Base-by-base conservation (phyloP, 2,888 invertebrate species). In the Panopea generosa region DNA sequence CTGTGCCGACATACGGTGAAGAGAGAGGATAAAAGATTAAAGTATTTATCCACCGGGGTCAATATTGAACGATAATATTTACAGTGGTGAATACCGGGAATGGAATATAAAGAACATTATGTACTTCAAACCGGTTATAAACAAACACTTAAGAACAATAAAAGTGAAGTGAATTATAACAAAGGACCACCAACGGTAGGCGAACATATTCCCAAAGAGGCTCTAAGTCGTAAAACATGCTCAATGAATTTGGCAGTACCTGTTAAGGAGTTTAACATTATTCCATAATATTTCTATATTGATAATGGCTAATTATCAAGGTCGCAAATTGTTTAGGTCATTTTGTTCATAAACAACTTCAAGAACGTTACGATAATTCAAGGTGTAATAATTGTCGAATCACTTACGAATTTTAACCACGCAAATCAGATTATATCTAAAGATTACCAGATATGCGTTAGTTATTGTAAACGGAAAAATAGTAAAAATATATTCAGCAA, bases 121-220 rank as follows among this genome's bases (percentile, higher is more conserved):
- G 63, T 63, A 38, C 71, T 71, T 57, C 47, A 56, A n/a, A 22
- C 22, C 33, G n/a, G 59, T 43, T 22, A 63, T 71, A 71, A 63
- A 71, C 62, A 63, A 38, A 50, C 63, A 71, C 63, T 63, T 63
- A 50, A 52, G 50, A 43, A 27, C 59, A 43, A 63, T 71, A 71
- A 71, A 63, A 26, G 63, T 20, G 56, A 7, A 43, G 43, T 20
- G 24, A 22, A 20, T 47, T 49, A 49, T 56, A 27, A 56, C 33
- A 55, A 47, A 3, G 43, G 67, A 67, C 67, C 67, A 67, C 67
- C 67, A 57, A 57, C 67, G 52, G 18, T n/a, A 59, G 29, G 24
- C 38, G 18, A 47, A 57, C 24, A 53, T 16, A 45, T 33, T 33
- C 33, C 33, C 11, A 33, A 33, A 33, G 33, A 33, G 33, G 11